Percentiles rank a stretch among this genome's conserved stretches.
Evolutionary conservation across 2,113 vertebrate genomes (phyloP).

Genomic region (Penelope pileata): DNA sequence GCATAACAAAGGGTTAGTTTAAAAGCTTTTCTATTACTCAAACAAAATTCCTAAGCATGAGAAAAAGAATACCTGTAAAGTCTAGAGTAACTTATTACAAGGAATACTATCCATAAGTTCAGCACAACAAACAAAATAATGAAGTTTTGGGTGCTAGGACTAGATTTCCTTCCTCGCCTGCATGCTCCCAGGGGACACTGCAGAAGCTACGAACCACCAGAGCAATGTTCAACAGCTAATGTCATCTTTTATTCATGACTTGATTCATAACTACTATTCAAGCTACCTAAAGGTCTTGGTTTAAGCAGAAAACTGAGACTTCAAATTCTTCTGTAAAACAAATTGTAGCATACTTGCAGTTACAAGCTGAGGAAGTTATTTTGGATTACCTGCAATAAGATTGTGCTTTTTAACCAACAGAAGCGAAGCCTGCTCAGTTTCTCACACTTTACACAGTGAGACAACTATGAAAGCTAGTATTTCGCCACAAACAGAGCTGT

Average conservation of each 20-base stretch:
- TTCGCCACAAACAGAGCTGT: fast-evolving
- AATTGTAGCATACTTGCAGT: background rate
- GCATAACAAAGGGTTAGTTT: background rate
- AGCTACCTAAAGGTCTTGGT: background rate
- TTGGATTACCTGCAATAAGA: background rate
- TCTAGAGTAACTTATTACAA: background rate
- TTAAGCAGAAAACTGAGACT: background rate
- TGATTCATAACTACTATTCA: background rate
- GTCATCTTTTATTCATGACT: background rate
- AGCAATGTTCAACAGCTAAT: background rate
- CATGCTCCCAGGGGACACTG: background rate
- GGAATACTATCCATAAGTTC: background rate
- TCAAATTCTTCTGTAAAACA: background rate
- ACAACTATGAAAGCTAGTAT: background rate
- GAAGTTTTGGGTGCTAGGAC: background rate
- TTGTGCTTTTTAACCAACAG: background rate
- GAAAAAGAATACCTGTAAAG: background rate
- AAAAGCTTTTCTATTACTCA: background rate
- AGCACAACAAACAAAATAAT: background rate
- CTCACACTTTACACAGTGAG: background rate
- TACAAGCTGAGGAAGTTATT: background rate
- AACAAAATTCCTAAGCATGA: background rate
- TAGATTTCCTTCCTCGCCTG: background rate
- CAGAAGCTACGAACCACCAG: background rate
- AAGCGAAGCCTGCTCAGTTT: background rate